A percentile compares a stretch with the other conserved stretches of the same genome.
Conservation (phyloP, 1,140 invertebrate genomes). For the Penaeus chinensis region DNA sequence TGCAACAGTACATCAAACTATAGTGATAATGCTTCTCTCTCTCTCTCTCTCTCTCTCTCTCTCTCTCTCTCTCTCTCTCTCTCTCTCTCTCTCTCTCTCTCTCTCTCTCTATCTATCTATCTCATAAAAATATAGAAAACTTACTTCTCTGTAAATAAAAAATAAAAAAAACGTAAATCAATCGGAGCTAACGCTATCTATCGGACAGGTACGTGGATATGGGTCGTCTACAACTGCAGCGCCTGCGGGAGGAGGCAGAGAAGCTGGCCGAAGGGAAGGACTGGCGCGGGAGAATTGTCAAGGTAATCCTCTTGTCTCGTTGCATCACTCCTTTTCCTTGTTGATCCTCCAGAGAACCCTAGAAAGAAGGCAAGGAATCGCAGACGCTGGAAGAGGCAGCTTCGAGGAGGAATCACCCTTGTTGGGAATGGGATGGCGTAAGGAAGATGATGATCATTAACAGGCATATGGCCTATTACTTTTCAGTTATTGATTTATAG, state of each 20-base stretch:
- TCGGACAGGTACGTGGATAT: slow-evolving; percentile 44
- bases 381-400: too few species aligned
- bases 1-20: too few species aligned
- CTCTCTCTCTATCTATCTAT: not conserved
- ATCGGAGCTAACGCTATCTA: too few species aligned
- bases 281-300: slow-evolving; percentile 79
- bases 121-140: too few species aligned
- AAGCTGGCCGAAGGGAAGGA: slow-evolving; percentile 69
- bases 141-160: too few species aligned
- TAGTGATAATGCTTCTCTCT: not conserved
- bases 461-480: too few species aligned
- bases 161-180: too few species aligned
- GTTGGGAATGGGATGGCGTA: too few species aligned
- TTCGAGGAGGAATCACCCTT: too few species aligned
- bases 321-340: not conserved
- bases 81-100: not conserved
- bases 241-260: slow-evolving; percentile 69
- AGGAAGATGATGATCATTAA: too few species aligned
- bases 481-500: too few species aligned
- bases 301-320: slow-evolving; percentile 67
- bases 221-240: slow-evolving; percentile 72
- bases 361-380: too few species aligned
- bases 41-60: not conserved
- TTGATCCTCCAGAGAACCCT: not conserved
- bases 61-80: not conserved